phyloP scores from a whole-genome alignment of 2,113 vertebrate genomes.

The Grammomys surdaster region DNA sequence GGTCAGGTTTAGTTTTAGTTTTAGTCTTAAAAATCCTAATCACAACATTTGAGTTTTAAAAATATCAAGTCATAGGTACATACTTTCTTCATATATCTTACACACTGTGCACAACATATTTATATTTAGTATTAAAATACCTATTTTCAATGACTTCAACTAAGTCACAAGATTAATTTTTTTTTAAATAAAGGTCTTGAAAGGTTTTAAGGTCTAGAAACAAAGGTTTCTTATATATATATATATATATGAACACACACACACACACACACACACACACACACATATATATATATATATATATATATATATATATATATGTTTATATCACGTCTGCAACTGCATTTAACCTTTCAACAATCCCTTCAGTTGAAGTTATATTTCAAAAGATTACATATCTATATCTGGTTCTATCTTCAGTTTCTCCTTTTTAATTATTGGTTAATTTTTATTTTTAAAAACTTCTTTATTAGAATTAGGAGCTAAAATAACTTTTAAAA shows the following conservation, averaged over 20 bases:
- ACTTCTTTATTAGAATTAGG: neutral
- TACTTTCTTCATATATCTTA: neutral
- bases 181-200: slow-evolving; percentile 33
- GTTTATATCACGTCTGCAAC: neutral
- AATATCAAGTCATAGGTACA: neutral
- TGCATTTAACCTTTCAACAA: neutral
- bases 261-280: too few relatives aligned
- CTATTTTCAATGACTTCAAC: neutral
- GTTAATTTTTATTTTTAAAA: neutral
- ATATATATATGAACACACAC: too few relatives aligned
- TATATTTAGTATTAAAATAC: slow-evolving; percentile 35
- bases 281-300: too few relatives aligned
- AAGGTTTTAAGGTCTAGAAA: neutral
- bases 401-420: neutral
- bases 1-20: neutral
- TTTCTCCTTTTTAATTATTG: neutral
- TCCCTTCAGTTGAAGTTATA: neutral
- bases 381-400: slow-evolving; percentile 7
- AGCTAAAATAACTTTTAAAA: neutral
- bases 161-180: slow-evolving; percentile 15
- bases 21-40: slow-evolving; percentile 34
- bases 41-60: neutral
- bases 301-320: too few relatives aligned
- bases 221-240: too few relatives aligned
- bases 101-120: neutral